Percentiles rank a stretch among this genome's conserved stretches.
Conservation (phyloP, 2,113 vertebrate species). For the Hemiprocne comata region DNA sequence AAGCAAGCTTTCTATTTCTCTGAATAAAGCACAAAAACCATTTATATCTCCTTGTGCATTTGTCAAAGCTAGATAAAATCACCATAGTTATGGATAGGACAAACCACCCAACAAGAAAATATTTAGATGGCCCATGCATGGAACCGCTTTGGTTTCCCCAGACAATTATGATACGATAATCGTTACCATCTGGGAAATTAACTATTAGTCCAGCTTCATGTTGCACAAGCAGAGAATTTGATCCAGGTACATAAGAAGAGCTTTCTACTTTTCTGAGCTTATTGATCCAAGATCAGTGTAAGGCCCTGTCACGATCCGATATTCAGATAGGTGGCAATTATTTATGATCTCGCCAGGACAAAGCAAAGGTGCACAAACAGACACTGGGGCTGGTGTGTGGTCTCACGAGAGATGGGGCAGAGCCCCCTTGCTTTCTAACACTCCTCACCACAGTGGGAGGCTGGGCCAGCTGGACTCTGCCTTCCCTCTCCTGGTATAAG, state of each 20-base stretch:
- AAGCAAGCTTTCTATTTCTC: slow-evolving; percentile 1
- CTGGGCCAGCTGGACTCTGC: too few relatives aligned
- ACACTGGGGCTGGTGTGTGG: too few relatives aligned
- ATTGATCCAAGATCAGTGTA: neutral
- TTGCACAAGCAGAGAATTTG: neutral
- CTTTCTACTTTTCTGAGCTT: neutral
- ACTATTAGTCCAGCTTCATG: neutral
- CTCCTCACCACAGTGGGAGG: too few relatives aligned
- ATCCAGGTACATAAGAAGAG: neutral
- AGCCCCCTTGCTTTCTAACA: too few relatives aligned
- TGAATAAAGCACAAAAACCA: slow-evolving; percentile 28
- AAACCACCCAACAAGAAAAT: neutral
- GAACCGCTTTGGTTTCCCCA: neutral
- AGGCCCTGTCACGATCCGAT: too few relatives aligned
- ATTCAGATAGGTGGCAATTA: too few relatives aligned
- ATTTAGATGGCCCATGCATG: neutral
- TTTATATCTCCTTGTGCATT: neutral
- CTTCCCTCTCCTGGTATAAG: too few relatives aligned
- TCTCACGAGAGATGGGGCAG: too few relatives aligned
- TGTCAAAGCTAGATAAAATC: neutral
- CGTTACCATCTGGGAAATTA: neutral
- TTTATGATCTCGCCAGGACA: too few relatives aligned
- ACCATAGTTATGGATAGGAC: neutral
- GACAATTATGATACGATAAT: neutral
- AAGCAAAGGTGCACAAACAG: too few relatives aligned